Conservation (phyloP, 1,140 invertebrate genomes). For the Bombus difficillimus region DNA sequence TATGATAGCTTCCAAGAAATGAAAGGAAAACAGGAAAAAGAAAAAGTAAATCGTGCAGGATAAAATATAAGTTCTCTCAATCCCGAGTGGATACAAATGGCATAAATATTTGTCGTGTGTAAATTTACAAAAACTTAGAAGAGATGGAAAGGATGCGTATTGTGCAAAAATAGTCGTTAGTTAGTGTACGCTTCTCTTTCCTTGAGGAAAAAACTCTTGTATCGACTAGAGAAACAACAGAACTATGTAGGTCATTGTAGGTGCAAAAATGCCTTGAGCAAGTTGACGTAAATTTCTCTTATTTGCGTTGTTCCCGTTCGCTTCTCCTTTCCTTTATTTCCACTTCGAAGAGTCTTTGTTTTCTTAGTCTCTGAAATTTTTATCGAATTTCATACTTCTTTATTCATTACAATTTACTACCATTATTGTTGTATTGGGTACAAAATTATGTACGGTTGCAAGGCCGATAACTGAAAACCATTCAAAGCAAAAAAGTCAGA, state of each 20-base stretch:
- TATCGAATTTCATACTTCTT: not conserved
- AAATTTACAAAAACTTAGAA: not conserved
- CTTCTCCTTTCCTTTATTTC: not conserved
- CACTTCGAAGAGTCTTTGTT: not conserved
- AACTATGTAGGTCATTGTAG: not conserved
- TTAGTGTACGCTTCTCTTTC: not conserved
- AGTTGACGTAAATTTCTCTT: constrained; percentile 39
- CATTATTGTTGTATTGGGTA: no score
- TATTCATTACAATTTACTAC: not conserved
- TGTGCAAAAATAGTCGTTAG: constrained; percentile 33
- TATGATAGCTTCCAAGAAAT: not conserved
- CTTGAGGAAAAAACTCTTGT: not conserved
- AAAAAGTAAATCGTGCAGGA: not conserved
- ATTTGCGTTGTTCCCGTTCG: no score
- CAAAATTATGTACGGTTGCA: no score
- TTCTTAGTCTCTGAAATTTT: not conserved
- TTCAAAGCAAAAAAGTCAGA: no score
- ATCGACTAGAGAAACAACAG: not conserved
- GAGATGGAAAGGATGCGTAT: no score
- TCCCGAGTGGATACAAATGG: not conserved
- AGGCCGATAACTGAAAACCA: no score
- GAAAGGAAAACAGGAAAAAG: not conserved
- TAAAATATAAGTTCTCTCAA: not conserved
- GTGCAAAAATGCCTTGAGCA: constrained; percentile 9
- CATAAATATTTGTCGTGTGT: constrained; percentile 12